Base-by-base conservation (phyloP, 2,888 invertebrate genomes). In the Xestia ashworthii region DNA sequence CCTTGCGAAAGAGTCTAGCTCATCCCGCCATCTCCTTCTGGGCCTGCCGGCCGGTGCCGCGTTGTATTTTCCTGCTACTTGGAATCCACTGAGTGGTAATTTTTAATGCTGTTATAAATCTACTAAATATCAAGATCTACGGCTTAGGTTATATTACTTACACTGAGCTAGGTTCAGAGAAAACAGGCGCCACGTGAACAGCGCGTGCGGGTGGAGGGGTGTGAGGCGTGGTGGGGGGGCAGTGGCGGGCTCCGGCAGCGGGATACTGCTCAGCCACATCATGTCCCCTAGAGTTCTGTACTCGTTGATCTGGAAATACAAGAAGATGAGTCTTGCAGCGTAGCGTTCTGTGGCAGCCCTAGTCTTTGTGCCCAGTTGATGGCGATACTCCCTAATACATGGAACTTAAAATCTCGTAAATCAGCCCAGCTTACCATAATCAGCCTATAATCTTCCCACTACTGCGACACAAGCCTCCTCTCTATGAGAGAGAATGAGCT, bases 241-340 rank as follows among this genome's bases (percentile, higher is more conserved):
- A 3, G 94, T 95, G 6, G 96, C 96, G 0, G 97, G 95, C 87
- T 94, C 94, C 0, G 96, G 96, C 3, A 96, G 90, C 0, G 94
- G 92, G 22, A 96, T 87, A 0, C 92, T 92, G 78, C 96, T 96
- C 69, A 97, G 89, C 95, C 97, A 97, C 76, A 98, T 97, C 73
- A 98, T 98, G 91, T 99, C 99, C 1, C 99, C 99, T 32, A 99
- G 98, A 87, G 98, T 98, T 89, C 98, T 98, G 93, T 99, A 99
- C 92, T 99, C 99, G 90, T 98, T 98, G 74, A 99, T 97, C 99
- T 99, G 91, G 4, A 53, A 64, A 58, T 5, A 62, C 0, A 38
- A 16, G 44, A 65, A 44, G 8, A 44, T 14, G 14, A n/a, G 44
- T 8, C 3, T 12, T n/a, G n/a, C 6, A 62, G 32, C 3, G 38